Base-by-base conservation (phyloP, 2,888 invertebrate species). In the Teinopalpus imperialis region DNA sequence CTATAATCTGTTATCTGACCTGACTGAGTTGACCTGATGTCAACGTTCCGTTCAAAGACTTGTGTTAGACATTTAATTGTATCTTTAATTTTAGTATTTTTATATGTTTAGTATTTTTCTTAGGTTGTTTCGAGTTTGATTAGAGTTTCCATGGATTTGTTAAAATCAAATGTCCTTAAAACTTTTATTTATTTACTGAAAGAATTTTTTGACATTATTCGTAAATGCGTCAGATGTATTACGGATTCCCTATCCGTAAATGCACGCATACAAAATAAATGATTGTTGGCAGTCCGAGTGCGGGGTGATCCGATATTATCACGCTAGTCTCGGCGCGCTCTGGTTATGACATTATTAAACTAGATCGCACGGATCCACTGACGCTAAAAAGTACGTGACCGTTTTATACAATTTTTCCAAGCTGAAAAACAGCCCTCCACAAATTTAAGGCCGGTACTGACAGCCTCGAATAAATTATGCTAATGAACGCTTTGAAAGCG, bases 401-500 rank as follows among this genome's bases (percentile, higher is more conserved):
- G 74, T 66, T 75, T 80, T 86, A 66, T 77, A 72, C 66, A 75
- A 81, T 81, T 77, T 74, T 76, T 69, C 66, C 56, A 63, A 61
- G 76, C 69, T 80, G 75, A 82, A 85, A 83, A 78, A 78, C 78
- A 72, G 69, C 76, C 76, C 69, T 72, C 80, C 77, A 77, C 80
- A 81, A 83, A 82, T 86, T 85, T 83, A 78, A 81, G 79, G 70
- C 72, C 80, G 74, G 75, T 57, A 79, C 82, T 86, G 87, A 86
- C 85, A 81, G 82, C 68, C 64, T 60, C 74, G 83, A 81, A 86
- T 87, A 87, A 83, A 85, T 88, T 87, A 87, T 86, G 85, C 56
- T 85, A 88, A 87, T 83, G 82, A 83, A 79, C 70, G 74, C 72
- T 83, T 82, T 76, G 73, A 70, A 80, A 81, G 85, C 80, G 82